Percentiles rank a stretch among this genome's conserved stretches.
Evolutionary conservation across 1,140 invertebrate species (phyloP).

Genomic region (Heliconius congener): DNA sequence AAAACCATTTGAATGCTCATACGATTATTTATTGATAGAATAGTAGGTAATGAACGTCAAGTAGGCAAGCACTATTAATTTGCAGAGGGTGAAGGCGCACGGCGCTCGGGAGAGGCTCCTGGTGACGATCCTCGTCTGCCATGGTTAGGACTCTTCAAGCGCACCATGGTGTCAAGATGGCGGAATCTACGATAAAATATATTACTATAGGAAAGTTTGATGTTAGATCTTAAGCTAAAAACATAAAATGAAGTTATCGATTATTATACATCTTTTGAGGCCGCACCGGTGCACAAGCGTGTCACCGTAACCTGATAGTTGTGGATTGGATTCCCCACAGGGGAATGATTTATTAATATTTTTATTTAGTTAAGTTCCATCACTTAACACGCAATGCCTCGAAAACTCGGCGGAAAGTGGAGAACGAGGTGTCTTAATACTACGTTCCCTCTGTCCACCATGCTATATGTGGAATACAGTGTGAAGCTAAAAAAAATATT

Average conservation of each 20-base stretch:
- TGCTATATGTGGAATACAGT: too few relatives aligned
- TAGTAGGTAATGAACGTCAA: constrained; percentile 14
- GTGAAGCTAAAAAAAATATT: too few relatives aligned
- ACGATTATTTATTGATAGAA: constrained; percentile 35
- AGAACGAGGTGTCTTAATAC: too few relatives aligned
- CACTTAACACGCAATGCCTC: too few relatives aligned
- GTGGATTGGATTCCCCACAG: too few relatives aligned
- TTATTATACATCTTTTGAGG: background rate
- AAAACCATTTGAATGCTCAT: constrained; percentile 24
- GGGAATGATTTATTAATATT: too few relatives aligned
- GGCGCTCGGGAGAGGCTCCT: constrained; percentile 82
- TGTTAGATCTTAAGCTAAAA: background rate
- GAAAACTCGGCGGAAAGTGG: too few relatives aligned
- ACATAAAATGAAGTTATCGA: background rate
- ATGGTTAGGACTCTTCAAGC: constrained; percentile 83
- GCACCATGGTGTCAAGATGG: constrained; percentile 90
- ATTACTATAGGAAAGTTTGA: background rate
- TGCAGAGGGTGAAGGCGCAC: constrained; percentile 59
- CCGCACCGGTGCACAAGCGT: too few relatives aligned
- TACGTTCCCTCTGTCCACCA: too few relatives aligned
- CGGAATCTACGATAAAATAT: constrained; percentile 84
- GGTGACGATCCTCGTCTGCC: constrained; percentile 83
- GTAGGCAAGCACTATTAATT: constrained; percentile 46
- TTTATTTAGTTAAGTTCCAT: too few relatives aligned
- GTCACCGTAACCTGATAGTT: too few relatives aligned